Evolutionary conservation across 2,797 vertebrate genomes (phyloP), one percentile per base, ranked within the genome.

Genomic region (Falco biarmicus): DNA sequence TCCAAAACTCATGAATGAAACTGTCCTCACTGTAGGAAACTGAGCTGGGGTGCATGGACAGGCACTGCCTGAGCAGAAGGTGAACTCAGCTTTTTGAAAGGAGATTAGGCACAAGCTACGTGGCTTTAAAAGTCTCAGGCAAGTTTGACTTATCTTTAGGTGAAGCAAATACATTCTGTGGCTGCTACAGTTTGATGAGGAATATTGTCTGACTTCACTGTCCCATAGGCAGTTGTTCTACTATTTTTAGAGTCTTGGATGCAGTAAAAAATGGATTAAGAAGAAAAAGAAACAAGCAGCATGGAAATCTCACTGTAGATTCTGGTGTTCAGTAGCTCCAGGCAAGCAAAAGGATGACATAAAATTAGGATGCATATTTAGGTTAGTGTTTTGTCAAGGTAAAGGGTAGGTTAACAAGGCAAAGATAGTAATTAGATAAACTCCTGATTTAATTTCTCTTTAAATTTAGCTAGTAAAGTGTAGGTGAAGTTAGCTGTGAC

Each of bases 361-460:
- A 85, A 89, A 91, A 81, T 83, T 60, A 83, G 57, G 57, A 75
- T 86, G 53, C 26, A 6, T 48, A 56, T 91, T 95, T 87, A 92
- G n/a, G 60, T 74, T 85, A 71, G 75, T 80, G 60, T 80, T 96
- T 93, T 95, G 82, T 87, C 82, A 85, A 77, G 48, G 79, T 48
- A 73, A 85, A 70, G 28, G 13, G 32, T 64, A 60, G 65, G 11
- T 64, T 94, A 82, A 83, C 48, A 54, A 87, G 75, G 70, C 53
- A 83, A 85, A 82, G 81, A 85, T 31, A 90, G n/a, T 78, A 65
- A 92, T 89, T 79, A 84, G 90, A 87, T 93, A 74, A 94, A 66
- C 17, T 66, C 15, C 7, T 59, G 11, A 64, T 93, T 87, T 87
- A 82, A 94, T 93, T 96, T 94, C 25, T 41, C 41, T 41, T 41